These are phyloP conservation scores for Sinocyclocheilus grahami DNA, from an alignment of 2,113 vertebrate genomes.

Conservation along the genomic window DNA sequence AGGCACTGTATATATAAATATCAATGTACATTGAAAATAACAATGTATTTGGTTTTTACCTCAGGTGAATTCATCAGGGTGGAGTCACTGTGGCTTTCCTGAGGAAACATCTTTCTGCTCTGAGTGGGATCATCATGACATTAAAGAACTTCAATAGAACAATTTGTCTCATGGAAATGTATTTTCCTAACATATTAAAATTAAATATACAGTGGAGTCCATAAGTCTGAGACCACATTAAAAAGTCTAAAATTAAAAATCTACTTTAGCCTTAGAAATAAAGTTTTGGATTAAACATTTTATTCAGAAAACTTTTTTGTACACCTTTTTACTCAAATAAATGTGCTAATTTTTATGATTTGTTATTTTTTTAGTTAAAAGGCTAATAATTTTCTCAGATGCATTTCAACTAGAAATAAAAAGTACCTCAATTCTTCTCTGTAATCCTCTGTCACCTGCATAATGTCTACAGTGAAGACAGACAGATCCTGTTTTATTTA, in stretches of 20 bases:
- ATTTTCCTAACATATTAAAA: neutral
- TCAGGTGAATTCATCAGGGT: constrained; percentile 74
- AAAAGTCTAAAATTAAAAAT: neutral
- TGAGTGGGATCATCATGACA: constrained; percentile 37
- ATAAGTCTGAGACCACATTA: neutral
- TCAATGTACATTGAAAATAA: no score
- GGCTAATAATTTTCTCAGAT: neutral
- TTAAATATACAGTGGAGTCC: neutral
- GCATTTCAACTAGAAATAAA: neutral
- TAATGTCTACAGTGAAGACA: neutral
- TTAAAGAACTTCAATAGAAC: neutral
- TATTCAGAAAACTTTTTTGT: neutral
- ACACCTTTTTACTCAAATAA: neutral
- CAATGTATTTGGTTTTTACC: constrained; percentile 58
- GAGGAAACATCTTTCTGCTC: constrained; percentile 74
- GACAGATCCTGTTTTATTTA: neutral
- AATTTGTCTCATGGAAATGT: neutral
- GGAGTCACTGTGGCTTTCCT: constrained; percentile 76
- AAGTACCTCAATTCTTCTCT: constrained; percentile 24
- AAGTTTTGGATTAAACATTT: neutral
- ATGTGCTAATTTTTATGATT: neutral
- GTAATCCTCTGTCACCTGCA: constrained; percentile 7
- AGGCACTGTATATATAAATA: neutral
- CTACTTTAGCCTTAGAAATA: neutral
- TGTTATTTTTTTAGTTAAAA: neutral